A percentile compares a stretch with the other conserved stretches of the same genome.
These are phyloP conservation scores for Eupleurogrammus muticus DNA, from an alignment of 2,797 vertebrate genomes.

Conservation along the genomic window DNA sequence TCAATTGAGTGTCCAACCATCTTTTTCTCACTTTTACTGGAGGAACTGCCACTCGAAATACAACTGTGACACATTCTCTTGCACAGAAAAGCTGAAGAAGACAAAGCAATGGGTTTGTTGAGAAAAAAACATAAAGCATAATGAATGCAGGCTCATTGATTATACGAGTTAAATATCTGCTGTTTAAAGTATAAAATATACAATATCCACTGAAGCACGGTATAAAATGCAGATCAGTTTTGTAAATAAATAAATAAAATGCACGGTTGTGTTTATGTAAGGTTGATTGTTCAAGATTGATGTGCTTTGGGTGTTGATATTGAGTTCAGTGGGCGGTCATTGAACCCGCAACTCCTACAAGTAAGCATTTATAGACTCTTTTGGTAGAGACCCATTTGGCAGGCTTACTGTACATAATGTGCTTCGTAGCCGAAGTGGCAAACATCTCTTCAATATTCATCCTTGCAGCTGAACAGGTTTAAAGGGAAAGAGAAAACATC, in stretches of 20 bases:
- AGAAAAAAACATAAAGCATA: slow-evolving; percentile 5
- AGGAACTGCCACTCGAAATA: not conserved
- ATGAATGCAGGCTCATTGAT: slow-evolving; percentile 14
- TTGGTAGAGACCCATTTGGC: slow-evolving; percentile 46
- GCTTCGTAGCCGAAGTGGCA: slow-evolving; percentile 27
- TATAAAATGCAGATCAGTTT: slow-evolving; percentile 17
- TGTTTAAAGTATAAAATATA: slow-evolving; percentile 27
- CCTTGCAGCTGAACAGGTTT: slow-evolving; percentile 6
- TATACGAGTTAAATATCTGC: slow-evolving; percentile 22
- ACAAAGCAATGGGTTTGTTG: slow-evolving; percentile 11
- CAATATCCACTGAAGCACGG: slow-evolving; percentile 19
- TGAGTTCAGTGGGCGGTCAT: slow-evolving; percentile 44
- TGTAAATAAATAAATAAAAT: slow-evolving; percentile 46
- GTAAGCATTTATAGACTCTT: slow-evolving; percentile 60
- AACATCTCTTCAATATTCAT: slow-evolving; percentile 18
- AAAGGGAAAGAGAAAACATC: not conserved
- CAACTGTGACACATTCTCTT: not conserved
- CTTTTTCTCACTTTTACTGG: slow-evolving; percentile 1
- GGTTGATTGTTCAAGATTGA: slow-evolving; percentile 47
- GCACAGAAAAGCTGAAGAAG: slow-evolving; percentile 5
- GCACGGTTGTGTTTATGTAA: slow-evolving; percentile 42
- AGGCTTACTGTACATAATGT: slow-evolving; percentile 52
- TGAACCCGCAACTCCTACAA: slow-evolving; percentile 46
- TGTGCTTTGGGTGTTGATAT: slow-evolving; percentile 52
- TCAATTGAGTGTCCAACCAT: slow-evolving; percentile 6